Conservation (phyloP, 1,140 invertebrate genomes). For the Lasaia peninsularis region DNA sequence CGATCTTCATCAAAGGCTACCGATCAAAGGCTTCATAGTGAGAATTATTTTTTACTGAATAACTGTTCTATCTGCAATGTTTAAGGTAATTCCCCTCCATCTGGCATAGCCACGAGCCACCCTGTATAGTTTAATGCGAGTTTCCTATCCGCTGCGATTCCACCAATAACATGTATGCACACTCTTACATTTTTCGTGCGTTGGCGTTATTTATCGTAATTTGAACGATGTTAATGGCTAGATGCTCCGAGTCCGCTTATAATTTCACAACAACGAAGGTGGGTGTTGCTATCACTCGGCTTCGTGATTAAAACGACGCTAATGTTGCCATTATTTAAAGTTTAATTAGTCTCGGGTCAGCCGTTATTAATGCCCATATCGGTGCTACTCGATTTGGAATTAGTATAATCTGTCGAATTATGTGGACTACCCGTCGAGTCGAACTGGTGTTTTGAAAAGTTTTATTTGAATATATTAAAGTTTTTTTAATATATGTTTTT, state of each 20-base stretch:
- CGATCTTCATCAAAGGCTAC: too few species aligned
- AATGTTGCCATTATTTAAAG: background rate
- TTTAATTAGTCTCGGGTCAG: background rate
- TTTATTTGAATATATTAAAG: too few species aligned
- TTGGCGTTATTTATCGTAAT: slow-evolving; percentile 26
- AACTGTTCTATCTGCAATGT: too few species aligned
- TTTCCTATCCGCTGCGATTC: too few species aligned
- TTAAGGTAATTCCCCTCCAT: too few species aligned
- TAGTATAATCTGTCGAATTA: background rate
- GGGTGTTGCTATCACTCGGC: background rate
- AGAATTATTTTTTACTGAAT: too few species aligned
- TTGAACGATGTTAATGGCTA: background rate
- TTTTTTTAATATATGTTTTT: too few species aligned
- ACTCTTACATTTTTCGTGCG: slow-evolving; percentile 21
- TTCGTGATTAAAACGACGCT: slow-evolving; percentile 7
- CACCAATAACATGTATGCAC: background rate
- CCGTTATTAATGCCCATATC: background rate
- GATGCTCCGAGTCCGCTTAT: background rate
- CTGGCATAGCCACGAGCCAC: too few species aligned
- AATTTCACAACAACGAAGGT: background rate
- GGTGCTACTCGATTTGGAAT: background rate
- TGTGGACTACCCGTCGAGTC: background rate
- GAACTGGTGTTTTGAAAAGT: too few species aligned
- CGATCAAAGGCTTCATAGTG: too few species aligned
- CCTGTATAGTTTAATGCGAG: too few species aligned